Conservation (phyloP, 1,140 invertebrate genomes). For the Apocrypta bakeri region DNA sequence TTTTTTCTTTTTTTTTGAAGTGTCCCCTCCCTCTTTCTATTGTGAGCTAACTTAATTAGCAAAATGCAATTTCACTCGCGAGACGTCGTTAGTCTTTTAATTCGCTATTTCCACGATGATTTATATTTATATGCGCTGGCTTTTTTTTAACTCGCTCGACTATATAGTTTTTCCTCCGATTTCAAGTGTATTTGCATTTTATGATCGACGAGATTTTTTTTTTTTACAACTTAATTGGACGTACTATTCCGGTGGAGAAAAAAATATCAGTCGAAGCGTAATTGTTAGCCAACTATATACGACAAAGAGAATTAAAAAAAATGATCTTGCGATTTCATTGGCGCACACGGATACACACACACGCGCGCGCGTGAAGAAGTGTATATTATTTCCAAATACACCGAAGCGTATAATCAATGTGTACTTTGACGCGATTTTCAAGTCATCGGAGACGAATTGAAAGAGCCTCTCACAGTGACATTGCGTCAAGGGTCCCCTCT, state of each 20-base stretch:
- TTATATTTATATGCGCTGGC: not conserved
- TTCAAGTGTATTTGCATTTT: not conserved
- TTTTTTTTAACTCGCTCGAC: not conserved
- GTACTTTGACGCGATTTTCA: constrained; percentile 29
- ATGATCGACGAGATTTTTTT: not conserved
- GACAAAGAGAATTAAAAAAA: constrained; percentile 2
- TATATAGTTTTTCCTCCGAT: not conserved
- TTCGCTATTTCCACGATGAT: not conserved
- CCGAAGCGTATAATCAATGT: constrained; percentile 15
- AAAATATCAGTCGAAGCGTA: no score
- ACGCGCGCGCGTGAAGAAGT: not conserved
- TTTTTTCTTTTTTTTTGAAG: not conserved
- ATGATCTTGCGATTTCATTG: not conserved
- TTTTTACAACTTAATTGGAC: not conserved
- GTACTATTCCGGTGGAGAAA: not conserved
- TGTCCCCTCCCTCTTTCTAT: not conserved
- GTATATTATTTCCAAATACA: not conserved
- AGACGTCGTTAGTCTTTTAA: not conserved
- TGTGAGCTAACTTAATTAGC: not conserved
- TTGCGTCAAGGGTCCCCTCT: constrained; percentile 15
- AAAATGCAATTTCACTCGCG: not conserved
- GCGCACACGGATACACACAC: no score
- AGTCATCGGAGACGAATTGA: constrained; percentile 29
- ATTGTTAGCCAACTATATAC: no score
- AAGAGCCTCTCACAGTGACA: constrained; percentile 27